Evolutionary conservation across 1,140 invertebrate species (phyloP).

Genomic region (Lordiphosa clarofinis): DNA sequence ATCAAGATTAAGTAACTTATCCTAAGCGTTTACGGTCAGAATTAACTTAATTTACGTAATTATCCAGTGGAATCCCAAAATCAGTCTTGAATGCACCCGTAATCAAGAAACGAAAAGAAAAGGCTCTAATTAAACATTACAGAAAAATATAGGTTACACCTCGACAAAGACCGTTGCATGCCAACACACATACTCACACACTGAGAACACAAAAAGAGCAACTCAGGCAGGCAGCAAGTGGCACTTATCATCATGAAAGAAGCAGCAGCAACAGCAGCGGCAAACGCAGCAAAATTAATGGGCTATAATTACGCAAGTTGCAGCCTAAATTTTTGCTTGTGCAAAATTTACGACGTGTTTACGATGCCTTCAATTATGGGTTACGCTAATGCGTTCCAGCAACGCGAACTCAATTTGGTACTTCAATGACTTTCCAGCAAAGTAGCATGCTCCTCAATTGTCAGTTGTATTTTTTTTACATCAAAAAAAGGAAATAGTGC

Average conservation of each 20-base stretch:
- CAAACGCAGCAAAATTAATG: constrained; percentile 52
- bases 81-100: too few species aligned
- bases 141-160: constrained; percentile 60
- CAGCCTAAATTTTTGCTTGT: constrained; percentile 52
- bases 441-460: neutral
- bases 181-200: too few species aligned
- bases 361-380: constrained; percentile 69
- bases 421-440: constrained; percentile 5
- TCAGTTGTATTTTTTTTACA: neutral
- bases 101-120: constrained; percentile 3
- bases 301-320: constrained; percentile 55
- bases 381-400: constrained; percentile 60
- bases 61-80: constrained; percentile 2
- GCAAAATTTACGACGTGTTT: constrained; percentile 75
- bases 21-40: too few species aligned
- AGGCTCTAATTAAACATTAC: constrained; percentile 54
- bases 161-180: constrained; percentile 37
- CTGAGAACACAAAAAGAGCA: neutral
- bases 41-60: too few species aligned
- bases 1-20: too few species aligned
- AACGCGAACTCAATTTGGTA: constrained; percentile 53
- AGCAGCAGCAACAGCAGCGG: constrained; percentile 38
- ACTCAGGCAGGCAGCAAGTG: constrained; percentile 24
- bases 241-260: constrained; percentile 64
- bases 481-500: neutral